Evolutionary conservation across 35 echinoderm and acorn worm species (phyloP), one percentile per base, ranked within the genome.

Genomic region (Lytechinus variegatus): DNA sequence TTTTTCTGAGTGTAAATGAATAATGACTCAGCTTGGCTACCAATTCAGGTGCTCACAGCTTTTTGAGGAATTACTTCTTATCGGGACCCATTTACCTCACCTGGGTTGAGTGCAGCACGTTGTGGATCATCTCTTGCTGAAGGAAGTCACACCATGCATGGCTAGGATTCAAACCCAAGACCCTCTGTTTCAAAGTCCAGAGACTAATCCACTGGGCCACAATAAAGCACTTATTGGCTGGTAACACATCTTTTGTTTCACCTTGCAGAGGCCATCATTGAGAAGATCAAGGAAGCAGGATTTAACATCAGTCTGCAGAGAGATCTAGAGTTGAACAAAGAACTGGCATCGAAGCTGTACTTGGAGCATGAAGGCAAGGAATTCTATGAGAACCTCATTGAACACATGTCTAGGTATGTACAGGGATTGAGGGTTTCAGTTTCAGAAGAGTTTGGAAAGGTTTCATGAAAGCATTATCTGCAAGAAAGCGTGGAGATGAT

Each of bases 301-400:
- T 99, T 99, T 52, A 96, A 99, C 56, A 99, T 99, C 56, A 95
- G 95, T 51, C 86, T 94, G 14, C 95, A 97, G 60, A 97, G 97
- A 90, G 95, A 99, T 28, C 61, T 96, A 9, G 95, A 97, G 86
- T 87, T 99, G 53, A 96, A 91, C 28, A 95, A 95, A 54, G 97
- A 98, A 27, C 92, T 99, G 28, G 98, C 98, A 71, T 55, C 88
- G 8, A 96, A 99, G 94, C 96, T 99, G 53, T 98, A 99, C 95
- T 87, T 98, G 79, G 98, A 99, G 86, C 98, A 99, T 66, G 98
- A 98, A 86, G 98, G 97, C 57, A 99, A 98, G 91, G 98, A 99
- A 91, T 99, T 99, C 95, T 98, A 98, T 96, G 97, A 99, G 21
- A 97, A 94, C 53, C 94, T 99, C 21, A 89, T 98, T 72, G 96